Evolutionary conservation across 1,140 invertebrate species (phyloP), one percentile per base, ranked within the genome.

Genomic region (Dendroctonus valens): DNA sequence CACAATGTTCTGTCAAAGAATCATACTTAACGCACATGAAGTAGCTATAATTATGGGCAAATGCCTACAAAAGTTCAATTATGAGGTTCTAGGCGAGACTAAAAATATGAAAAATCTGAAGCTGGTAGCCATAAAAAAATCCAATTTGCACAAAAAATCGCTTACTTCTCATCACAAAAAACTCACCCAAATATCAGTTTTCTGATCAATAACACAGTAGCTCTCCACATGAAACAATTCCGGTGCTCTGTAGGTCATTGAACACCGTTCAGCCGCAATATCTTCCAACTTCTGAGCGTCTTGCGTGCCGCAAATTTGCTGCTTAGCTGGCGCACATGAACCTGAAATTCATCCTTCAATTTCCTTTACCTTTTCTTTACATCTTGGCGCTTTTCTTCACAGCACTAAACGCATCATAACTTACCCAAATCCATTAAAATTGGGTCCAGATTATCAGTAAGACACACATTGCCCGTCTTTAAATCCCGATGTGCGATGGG

Each of bases 151-250:
- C 8, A 46, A 46, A 46, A 11, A 46, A 11, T 11, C 12, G 2
- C 12, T 11, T 46, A 12, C 4, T 46, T 46, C 8, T 5, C 12
- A 12, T 46, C 12, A 52, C 5, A 52, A 6, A 14, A 26, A 5
- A 3, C 50, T 50, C 81, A 94, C 92, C 92, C 92, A 96, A 73
- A 95, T 89, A 81, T 95, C 92, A 41, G 90, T 91, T 68, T 90
- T 79, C 79, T 94, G 91, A 79, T 93, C 92, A 68, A 96, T 85
- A 72, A 86, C 86, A 74, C 87, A 86, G 73, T 90, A 88, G 64
- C 86, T 88, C 79, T 93, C 89, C 42, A 94, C 91, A 73, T 90
- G 90, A 74, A 95, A 95, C 39, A 95, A 79, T 81, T 96, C 93
- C 12, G 93, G 93, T 14, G 93, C 91, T 74, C 91, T 81, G 74